Conservation (phyloP, 2,888 invertebrate genomes). For the Seira musarum region DNA sequence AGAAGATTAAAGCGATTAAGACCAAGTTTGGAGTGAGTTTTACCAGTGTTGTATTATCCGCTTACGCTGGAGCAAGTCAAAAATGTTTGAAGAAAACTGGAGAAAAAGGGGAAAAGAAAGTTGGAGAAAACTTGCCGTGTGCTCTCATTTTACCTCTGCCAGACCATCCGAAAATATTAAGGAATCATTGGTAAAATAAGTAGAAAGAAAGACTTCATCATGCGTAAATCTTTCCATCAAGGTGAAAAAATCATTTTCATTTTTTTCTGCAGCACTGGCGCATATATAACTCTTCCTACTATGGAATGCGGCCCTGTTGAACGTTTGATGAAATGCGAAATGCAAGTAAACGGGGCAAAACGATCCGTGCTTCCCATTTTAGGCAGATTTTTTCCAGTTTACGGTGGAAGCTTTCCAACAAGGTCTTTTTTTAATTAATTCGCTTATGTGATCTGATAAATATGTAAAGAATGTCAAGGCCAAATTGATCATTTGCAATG, state of each 20-base stretch:
- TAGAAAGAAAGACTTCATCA: background rate
- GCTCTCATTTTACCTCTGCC: constrained; percentile 29
- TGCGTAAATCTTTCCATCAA: background rate
- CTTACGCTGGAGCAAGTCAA: background rate
- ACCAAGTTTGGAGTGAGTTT: constrained; percentile 27
- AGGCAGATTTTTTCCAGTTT: background rate
- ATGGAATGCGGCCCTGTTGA: background rate
- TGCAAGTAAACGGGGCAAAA: background rate
- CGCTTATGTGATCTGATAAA: background rate
- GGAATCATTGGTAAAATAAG: constrained; percentile 30
- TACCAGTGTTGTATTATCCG: constrained; percentile 19
- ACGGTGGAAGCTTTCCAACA: background rate
- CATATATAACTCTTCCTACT: constrained; percentile 4
- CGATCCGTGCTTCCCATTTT: constrained; percentile 21
- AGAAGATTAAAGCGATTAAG: constrained; percentile 41
- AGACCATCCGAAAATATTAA: constrained; percentile 14
- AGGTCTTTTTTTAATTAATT: background rate
- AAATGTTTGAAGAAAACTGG: background rate
- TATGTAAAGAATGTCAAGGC: too few relatives aligned
- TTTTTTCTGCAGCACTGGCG: constrained; percentile 14
- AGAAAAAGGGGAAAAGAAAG: background rate
- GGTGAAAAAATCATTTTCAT: background rate
- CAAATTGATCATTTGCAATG: background rate
- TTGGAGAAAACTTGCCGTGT: background rate
- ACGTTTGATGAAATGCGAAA: constrained; percentile 18